These are phyloP conservation scores for Trichomalopsis sarcophagae DNA, from an alignment of 1,140 invertebrate genomes.

Conservation along the genomic window DNA sequence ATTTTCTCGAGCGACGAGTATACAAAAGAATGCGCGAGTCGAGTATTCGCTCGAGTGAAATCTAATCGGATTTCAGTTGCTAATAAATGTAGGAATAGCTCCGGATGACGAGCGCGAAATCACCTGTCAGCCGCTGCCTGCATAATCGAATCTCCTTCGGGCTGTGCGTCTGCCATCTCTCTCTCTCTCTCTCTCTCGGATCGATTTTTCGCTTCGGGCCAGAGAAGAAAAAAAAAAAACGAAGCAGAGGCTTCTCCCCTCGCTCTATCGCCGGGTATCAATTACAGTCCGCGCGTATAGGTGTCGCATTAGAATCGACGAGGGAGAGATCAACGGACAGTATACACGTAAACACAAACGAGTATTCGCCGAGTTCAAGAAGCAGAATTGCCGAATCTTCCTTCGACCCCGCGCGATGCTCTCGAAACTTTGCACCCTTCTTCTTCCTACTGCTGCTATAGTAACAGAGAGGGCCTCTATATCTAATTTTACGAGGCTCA, in stretches of 20 bases:
- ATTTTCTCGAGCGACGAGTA: conserved; percentile 10
- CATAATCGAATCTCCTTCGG: conserved; percentile 41
- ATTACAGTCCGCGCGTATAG: conserved; percentile 35
- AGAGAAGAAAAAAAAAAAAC: background rate
- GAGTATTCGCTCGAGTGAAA: background rate
- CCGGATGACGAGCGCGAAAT: conserved; percentile 32
- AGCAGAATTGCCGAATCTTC: background rate
- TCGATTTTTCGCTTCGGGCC: conserved; percentile 38
- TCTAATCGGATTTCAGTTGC: conserved; percentile 17
- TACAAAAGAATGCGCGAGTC: background rate
- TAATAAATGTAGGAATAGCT: conserved; percentile 1
- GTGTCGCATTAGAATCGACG: conserved; percentile 50
- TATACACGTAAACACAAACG: background rate
- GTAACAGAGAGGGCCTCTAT: conserved; percentile 13
- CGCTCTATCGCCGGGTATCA: conserved; percentile 32
- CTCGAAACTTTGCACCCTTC: conserved; percentile 44
- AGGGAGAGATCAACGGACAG: conserved; percentile 2
- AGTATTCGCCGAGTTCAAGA: background rate
- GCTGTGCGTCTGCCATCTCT: conserved; percentile 14
- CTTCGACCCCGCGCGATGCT: background rate
- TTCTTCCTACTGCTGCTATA: background rate
- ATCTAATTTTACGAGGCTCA: conserved; percentile 51
- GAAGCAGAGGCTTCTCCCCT: background rate
- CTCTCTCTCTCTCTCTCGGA: background rate
- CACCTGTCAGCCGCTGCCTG: conserved; percentile 38